Percentiles rank a stretch among this genome's conserved stretches.
These are phyloP conservation scores for Paralvinella palmiformis DNA, from an alignment of 1,140 invertebrate genomes.

Conservation along the genomic window DNA sequence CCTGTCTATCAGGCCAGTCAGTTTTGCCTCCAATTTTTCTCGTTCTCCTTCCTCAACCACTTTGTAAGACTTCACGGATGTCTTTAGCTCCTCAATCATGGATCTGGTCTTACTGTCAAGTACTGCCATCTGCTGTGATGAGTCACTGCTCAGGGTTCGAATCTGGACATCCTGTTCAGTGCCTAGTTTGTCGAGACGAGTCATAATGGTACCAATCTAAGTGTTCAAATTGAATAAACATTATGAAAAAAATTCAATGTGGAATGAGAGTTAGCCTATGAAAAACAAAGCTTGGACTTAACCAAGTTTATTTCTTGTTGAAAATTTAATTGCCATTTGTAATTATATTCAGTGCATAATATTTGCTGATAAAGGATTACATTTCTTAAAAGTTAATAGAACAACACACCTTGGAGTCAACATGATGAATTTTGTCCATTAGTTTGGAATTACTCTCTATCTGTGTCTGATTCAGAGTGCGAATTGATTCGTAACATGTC, in stretches of 20 bases:
- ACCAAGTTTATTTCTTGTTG: too few relatives aligned
- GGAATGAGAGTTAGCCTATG: too few relatives aligned
- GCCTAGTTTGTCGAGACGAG: conserved; percentile 3
- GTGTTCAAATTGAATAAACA: too few relatives aligned
- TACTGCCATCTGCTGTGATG: conserved; percentile 35
- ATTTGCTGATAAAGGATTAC: too few relatives aligned
- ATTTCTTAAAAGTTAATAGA: not conserved
- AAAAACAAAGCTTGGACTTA: too few relatives aligned
- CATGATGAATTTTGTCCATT: conserved; percentile 34
- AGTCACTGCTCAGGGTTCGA: conserved; percentile 38
- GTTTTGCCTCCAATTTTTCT: conserved; percentile 36
- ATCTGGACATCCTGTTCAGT: conserved; percentile 38
- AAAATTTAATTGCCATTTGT: too few relatives aligned
- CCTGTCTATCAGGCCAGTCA: conserved; percentile 31
- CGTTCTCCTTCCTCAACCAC: conserved; percentile 24
- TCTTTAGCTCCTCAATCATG: conserved; percentile 40
- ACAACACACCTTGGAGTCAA: conserved; percentile 37
- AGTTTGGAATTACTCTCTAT: conserved; percentile 32
- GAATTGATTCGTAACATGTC: conserved; percentile 32
- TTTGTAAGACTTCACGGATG: not conserved
- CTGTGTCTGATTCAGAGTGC: conserved; percentile 29
- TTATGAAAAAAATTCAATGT: too few relatives aligned
- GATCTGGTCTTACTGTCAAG: conserved; percentile 38
- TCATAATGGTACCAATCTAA: too few relatives aligned
- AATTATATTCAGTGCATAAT: too few relatives aligned